Evolutionary conservation across 2,797 vertebrate genomes (phyloP).

Genomic region (Aldrovandia affinis): DNA sequence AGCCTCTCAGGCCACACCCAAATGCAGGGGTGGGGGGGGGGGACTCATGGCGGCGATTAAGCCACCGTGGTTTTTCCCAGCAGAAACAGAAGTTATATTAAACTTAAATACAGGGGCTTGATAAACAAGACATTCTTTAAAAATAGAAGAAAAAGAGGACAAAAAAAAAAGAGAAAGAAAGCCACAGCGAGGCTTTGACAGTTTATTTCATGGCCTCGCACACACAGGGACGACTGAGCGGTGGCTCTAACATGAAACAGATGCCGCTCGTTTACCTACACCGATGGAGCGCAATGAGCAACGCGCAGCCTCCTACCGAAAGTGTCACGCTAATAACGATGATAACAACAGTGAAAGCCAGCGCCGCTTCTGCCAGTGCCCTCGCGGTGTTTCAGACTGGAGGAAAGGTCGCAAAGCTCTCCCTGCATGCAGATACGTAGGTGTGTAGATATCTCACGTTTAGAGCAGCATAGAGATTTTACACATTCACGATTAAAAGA

Average conservation of each 20-base stretch:
- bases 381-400: not conserved
- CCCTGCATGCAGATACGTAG: not conserved
- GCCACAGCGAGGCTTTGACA: constrained; percentile 75
- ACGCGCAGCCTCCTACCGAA: not conserved
- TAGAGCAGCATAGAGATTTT: not conserved
- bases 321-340: not conserved
- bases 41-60: constrained; percentile 79
- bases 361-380: not conserved
- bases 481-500: not conserved
- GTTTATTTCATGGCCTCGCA: constrained; percentile 72
- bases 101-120: constrained; percentile 88
- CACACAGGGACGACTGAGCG: constrained; percentile 66
- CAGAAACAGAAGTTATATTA: constrained; percentile 86
- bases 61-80: constrained; percentile 81
- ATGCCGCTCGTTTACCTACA: constrained; percentile 75
- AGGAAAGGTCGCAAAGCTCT: not conserved
- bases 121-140: constrained; percentile 80
- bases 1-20: constrained; percentile 71
- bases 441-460: not conserved
- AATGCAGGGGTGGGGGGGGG: constrained; percentile 68
- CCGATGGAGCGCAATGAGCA: constrained; percentile 52
- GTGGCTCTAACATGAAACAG: constrained; percentile 76
- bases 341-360: not conserved
- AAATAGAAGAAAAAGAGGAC: constrained; percentile 65
- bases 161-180: constrained; percentile 47